These are phyloP conservation scores for Atherix ibis DNA, from an alignment of 2,888 invertebrate genomes.

Conservation along the genomic window DNA sequence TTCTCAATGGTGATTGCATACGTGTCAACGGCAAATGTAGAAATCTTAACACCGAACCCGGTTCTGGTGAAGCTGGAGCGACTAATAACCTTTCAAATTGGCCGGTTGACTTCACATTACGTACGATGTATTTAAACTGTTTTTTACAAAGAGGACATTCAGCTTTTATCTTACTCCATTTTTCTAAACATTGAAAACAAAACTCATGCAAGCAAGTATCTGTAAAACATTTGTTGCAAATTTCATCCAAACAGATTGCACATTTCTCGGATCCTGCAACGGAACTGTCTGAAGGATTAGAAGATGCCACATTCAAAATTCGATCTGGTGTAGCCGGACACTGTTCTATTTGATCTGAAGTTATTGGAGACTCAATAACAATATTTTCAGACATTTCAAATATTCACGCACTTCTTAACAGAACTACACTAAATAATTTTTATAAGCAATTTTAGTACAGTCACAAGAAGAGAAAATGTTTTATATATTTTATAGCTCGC, in stretches of 20 bases:
- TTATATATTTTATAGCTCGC: no score
- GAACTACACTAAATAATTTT: no score
- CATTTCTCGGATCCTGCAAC: constrained; percentile 51
- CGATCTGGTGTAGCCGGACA: constrained; percentile 15
- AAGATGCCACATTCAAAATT: constrained; percentile 8
- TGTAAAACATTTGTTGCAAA: constrained; percentile 78
- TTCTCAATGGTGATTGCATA: constrained; percentile 5
- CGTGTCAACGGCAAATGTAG: constrained; percentile 8
- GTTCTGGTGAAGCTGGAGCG: constrained; percentile 13
- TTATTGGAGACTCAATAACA: constrained; percentile 12
- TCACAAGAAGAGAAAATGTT: no score
- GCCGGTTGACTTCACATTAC: constrained; percentile 74
- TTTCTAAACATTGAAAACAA: constrained; percentile 80
- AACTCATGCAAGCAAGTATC: constrained; percentile 88
- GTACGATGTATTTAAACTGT: constrained; percentile 77
- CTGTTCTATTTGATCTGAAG: constrained; percentile 14
- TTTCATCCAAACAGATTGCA: constrained; percentile 78
- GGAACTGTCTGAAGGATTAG: constrained; percentile 28
- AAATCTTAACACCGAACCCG: neutral
- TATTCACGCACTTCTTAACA: no score
- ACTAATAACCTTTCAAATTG: constrained; percentile 76
- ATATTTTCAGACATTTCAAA: constrained; percentile 8
- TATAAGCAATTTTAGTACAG: no score
- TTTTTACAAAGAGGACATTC: constrained; percentile 92
- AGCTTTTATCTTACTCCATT: constrained; percentile 90